phyloP scores from a whole-genome alignment of 2,797 vertebrate genomes.

The Sebastes oblongus region DNA sequence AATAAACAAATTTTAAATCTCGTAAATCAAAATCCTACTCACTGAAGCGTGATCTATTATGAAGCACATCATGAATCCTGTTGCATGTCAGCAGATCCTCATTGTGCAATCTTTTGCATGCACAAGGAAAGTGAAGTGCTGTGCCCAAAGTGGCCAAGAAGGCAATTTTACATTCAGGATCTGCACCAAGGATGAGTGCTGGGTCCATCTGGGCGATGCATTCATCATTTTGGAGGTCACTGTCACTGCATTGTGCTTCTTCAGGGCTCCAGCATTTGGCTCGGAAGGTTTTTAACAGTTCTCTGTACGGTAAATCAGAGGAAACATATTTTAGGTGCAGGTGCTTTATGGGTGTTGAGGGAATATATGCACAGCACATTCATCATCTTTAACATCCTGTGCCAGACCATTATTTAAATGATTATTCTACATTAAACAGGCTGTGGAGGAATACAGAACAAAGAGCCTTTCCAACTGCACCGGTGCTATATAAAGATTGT shows the following conservation, averaged over 20 bases:
- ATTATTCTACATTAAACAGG: not conserved
- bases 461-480: not conserved
- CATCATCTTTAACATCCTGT: not conserved
- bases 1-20: not conserved
- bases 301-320: conserved; percentile 68
- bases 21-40: conserved; percentile 59
- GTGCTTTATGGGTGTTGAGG: not conserved
- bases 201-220: conserved; percentile 82
- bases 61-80: conserved; percentile 84
- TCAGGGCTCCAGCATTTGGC: conserved; percentile 84
- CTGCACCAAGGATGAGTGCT: conserved; percentile 78
- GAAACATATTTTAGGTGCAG: not conserved
- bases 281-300: conserved; percentile 76
- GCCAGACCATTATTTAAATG: not conserved
- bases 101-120: conserved; percentile 73
- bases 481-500: not conserved
- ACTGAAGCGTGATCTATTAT: conserved; percentile 86
- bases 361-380: not conserved
- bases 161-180: conserved; percentile 83
- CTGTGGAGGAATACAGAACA: not conserved
- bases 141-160: conserved; percentile 86
- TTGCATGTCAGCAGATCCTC: conserved; percentile 77
- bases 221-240: conserved; percentile 62
- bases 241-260: conserved; percentile 68
- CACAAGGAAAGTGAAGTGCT: conserved; percentile 82